phyloP scores from a whole-genome alignment of 2,113 vertebrate species.

The Ochotona princeps region DNA sequence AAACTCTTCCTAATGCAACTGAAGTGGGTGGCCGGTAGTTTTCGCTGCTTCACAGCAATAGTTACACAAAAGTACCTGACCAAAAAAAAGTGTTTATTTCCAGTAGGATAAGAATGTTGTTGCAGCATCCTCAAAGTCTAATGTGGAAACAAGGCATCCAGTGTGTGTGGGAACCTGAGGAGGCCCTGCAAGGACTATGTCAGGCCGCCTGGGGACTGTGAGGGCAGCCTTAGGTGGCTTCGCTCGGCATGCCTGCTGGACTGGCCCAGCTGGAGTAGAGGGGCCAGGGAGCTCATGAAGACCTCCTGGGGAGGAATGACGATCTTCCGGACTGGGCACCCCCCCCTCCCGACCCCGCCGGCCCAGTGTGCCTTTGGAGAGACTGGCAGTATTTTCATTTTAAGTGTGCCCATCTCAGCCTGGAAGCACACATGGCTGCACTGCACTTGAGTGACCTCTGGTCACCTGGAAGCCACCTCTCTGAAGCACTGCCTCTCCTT shows the following conservation, averaged over 20 bases:
- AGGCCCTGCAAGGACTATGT: no score
- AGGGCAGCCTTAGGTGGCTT: neutral
- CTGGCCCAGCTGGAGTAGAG: no score
- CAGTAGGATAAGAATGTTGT: neutral
- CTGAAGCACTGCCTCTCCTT: neutral
- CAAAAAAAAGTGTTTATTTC: neutral
- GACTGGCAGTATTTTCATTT: neutral
- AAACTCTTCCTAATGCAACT: neutral
- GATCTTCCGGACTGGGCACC: no score
- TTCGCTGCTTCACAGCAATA: neutral
- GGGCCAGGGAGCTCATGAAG: neutral
- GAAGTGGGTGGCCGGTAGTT: neutral
- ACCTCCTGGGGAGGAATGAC: neutral
- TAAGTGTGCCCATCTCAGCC: neutral
- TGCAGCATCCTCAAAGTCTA: neutral
- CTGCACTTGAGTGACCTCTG: accelerated
- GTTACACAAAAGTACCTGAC: neutral
- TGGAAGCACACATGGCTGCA: neutral
- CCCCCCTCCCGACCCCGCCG: neutral
- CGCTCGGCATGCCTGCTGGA: neutral
- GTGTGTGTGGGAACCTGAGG: no score
- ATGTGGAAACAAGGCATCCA: neutral
- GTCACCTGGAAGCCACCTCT: neutral
- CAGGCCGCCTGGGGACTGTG: no score
- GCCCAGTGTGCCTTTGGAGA: neutral